These are phyloP conservation scores for Drosophila paramelanica DNA, from an alignment of 2,888 invertebrate genomes.

Conservation along the genomic window DNA sequence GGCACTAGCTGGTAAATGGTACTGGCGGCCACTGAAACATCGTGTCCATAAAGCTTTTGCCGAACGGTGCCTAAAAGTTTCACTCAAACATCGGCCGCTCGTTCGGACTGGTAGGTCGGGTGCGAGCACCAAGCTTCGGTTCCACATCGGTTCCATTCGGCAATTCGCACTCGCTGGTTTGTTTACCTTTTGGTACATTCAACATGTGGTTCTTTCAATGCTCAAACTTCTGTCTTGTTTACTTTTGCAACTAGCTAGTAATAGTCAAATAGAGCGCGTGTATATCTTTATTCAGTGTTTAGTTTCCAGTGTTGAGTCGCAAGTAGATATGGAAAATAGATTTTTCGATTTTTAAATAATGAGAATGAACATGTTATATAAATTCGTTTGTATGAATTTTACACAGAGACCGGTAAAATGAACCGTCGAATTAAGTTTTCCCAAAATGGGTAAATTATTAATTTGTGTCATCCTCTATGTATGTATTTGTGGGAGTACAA, in stretches of 20 bases:
- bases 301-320: neutral
- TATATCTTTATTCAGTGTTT: neutral
- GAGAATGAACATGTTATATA: neutral
- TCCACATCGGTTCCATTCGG: slow-evolving; percentile 23
- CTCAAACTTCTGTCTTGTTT: slow-evolving; percentile 34
- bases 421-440: slow-evolving; percentile 55
- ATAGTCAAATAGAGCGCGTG: neutral
- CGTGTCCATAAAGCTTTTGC: slow-evolving; percentile 50
- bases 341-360: neutral
- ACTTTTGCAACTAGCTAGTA: slow-evolving; percentile 14
- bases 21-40: slow-evolving; percentile 19
- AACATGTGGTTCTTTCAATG: slow-evolving; percentile 51
- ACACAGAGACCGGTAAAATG: slow-evolving; percentile 15
- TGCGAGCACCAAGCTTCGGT: slow-evolving; percentile 9
- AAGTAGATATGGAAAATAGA: too few species aligned
- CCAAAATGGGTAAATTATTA: slow-evolving; percentile 58
- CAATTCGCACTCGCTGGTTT: slow-evolving; percentile 40
- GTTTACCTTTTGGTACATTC: slow-evolving; percentile 63
- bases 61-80: slow-evolving; percentile 49
- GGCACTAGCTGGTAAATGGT: slow-evolving; percentile 28
- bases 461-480: slow-evolving; percentile 37
- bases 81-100: slow-evolving; percentile 44
- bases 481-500: neutral
- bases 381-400: too few species aligned
- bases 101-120: slow-evolving; percentile 29